Evolutionary conservation across 1,140 invertebrate species (phyloP), one percentile per base, ranked within the genome.

Genomic region (Caerostris extrusa): DNA sequence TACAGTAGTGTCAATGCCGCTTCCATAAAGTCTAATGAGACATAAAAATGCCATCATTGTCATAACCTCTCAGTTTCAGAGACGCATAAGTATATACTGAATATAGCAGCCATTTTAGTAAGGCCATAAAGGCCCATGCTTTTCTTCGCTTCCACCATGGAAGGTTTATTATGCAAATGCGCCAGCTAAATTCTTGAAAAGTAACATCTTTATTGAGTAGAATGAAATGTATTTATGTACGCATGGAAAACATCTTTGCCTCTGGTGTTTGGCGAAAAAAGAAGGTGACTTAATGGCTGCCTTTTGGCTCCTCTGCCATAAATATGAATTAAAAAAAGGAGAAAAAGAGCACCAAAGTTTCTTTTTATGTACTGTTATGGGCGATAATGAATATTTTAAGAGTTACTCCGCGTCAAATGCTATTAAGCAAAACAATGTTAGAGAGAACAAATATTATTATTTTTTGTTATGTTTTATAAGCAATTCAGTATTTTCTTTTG

Each of bases 161-260:
- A 81, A 81, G 10, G 3, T 85, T 56, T 55, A 57, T 85, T 58
- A 85, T 85, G 53, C 8, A 85, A 85, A 85, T 57, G 56, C 53
- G 14, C 14, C 12, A 85, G 3, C 14, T 53, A 50, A 55, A 85
- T 85, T 58, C 53, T 85, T 7, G 56, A 85, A 55, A 19, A 58
- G 56, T 17, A 55, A 85, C 53, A 7, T 85, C 82, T 85, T 58
- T 85, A 85, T 85, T 85, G 82, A 57, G 55, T 55, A 85, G 57
- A 57, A 85, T n/a, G 53, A 56, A 85, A 58, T 85, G 82, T 7
- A 19, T 7, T 8, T 2, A 58, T 85, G 12, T 50, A 7, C 10
- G n/a, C 34, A 53, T 4, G 71, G 19, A 61, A 34, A 81, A 58
- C 6, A 14, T 17, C 55, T 19, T n/a, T n/a, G 82, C 7, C 53